Evolutionary conservation across 37 sponge, comb jelly and placozoan species (phyloP), one percentile per base, ranked within the genome.

Genomic region (Agelas oroides): DNA sequence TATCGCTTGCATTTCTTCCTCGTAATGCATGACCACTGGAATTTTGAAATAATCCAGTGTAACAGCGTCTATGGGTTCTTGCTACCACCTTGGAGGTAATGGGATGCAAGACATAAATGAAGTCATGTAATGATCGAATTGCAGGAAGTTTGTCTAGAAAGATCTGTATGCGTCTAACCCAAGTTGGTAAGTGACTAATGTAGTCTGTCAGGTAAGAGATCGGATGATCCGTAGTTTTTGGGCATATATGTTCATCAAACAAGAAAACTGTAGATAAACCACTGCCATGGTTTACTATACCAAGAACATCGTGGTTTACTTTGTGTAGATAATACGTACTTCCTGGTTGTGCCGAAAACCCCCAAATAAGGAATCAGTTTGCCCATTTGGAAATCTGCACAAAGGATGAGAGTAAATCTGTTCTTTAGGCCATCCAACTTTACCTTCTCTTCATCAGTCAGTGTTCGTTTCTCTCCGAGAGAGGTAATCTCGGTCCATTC

Each of bases 321-420:
- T 78, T 87, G 23, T 84, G 84, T 28, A 84, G 55, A 37, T 84
- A 84, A n/a, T 84, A 84, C 0, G 84, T 74, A 11, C 57, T 55
- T 16, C 88, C 76, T 21, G 88, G 81, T 32, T 87, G 88, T 30
- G 80, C 75, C 18, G 76, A 37, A 8, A 27, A 57, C 18, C 88
- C 87, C 81, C 88, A 87, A 41, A 52, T 87, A 70, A 30, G 88
- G 88, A 56, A 87, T 71, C 34, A 88, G 62, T 32, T 87, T 87
- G 46, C 57, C n/a, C 79, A 78, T 79, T 57, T 87, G 88, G 52
- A 73, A 87, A 41, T 80, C 88, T 8, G 78, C 86, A 23, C 46
- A 70, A 1, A 86, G n/a, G 2, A 84, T 77, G 0, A 86, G 62
- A 35, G 35, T 86, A 38, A 86, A 77, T 14, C 28, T 37, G 8